Percentiles rank a stretch among this genome's conserved stretches.
Conservation (phyloP, 2,113 vertebrate genomes). For the Smithornis capensis region DNA sequence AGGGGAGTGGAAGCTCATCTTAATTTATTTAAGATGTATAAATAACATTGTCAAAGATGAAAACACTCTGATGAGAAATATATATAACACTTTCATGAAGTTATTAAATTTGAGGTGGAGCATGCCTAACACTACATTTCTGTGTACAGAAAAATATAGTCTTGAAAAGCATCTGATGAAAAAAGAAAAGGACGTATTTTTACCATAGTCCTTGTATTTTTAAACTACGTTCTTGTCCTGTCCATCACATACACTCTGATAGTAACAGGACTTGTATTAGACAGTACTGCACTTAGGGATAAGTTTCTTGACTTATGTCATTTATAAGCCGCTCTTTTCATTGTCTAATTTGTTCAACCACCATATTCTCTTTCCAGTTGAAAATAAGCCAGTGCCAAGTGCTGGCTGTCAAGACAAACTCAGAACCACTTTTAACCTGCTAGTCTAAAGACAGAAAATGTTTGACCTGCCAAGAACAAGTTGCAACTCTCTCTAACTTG, state of each 20-base stretch:
- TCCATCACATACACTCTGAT: neutral
- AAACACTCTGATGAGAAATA: neutral
- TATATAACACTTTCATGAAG: neutral
- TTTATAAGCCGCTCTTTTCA: neutral
- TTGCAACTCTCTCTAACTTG: neutral
- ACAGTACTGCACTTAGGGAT: neutral
- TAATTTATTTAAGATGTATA: slow-evolving; percentile 25
- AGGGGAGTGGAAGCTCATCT: neutral
- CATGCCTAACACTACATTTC: neutral
- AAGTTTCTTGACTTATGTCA: neutral
- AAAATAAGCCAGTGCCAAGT: slow-evolving; percentile 26
- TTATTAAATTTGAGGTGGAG: neutral
- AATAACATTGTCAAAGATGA: slow-evolving; percentile 6
- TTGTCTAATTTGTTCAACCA: slow-evolving; percentile 22
- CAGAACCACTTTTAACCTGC: slow-evolving; percentile 26
- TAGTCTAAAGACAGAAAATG: slow-evolving; percentile 7
- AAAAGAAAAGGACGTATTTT: neutral
- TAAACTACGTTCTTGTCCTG: neutral
- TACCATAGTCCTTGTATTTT: neutral
- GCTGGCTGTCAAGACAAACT: neutral
- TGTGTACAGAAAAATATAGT: neutral
- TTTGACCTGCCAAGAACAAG: slow-evolving; percentile 32
- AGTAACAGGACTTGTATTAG: neutral
- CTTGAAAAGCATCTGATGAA: neutral
- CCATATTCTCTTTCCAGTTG: neutral